Evolutionary conservation across 2,888 invertebrate genomes (phyloP), one percentile per base, ranked within the genome.

Genomic region (Lithosia quadra): DNA sequence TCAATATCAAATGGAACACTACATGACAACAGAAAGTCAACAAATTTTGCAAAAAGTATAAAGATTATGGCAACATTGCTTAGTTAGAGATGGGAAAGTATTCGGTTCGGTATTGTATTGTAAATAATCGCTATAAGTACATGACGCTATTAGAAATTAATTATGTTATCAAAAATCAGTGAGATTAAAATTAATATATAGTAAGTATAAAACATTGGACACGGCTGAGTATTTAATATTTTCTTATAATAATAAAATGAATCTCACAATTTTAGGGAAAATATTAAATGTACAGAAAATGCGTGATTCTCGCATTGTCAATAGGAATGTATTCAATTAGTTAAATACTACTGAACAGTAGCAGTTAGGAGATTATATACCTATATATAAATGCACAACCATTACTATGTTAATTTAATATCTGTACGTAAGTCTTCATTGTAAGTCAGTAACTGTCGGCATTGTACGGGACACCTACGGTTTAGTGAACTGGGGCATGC

Each of bases 161-260:
- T 91, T 92, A 92, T 88, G 86, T 90, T 92, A 93, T 93, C 92
- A 92, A 92, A 81, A 91, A 90, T 90, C 91, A 94, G 94, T 95
- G 94, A 95, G 94, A 95, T 94, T 95, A 95, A 91, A 90, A 85
- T 92, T 91, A 91, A 92, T 84, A 85, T 80, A 81, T 91, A 92
- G 91, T 86, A 80, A 84, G 77, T 79, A 72, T 69, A 72, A 73
- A 75, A 63, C 72, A 83, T 72, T 71, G 80, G 82, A 84, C 75
- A 82, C 80, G 72, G 58, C 86, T 91, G 91, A 82, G 84, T 87
- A 84, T 90, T 92, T 89, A 91, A 91, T 90, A 88, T 86, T 89
- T 87, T 88, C 86, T n/a, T 78, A 75, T 66, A 67, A 67, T 64
- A 77, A 81, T 69, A 74, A 81, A 72, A 78, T 71, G 93, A 93